Conservation (phyloP, 2,797 vertebrate species). For the Neosalanx taihuensis region DNA sequence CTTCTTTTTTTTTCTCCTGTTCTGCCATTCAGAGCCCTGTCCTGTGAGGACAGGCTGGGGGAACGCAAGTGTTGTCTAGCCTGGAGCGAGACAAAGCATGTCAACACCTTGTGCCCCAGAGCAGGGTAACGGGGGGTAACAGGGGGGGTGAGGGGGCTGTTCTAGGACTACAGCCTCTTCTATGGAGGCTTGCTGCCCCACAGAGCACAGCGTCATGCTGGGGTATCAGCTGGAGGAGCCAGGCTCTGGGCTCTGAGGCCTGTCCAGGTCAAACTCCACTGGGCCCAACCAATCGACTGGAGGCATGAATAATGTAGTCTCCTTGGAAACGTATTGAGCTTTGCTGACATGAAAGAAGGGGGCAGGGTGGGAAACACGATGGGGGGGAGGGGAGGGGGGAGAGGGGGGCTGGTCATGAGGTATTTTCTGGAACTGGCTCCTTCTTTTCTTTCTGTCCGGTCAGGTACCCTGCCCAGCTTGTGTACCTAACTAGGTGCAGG, state of each 20-base stretch:
- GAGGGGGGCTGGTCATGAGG: neutral
- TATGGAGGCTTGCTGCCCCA: neutral
- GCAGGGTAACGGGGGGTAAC: no score
- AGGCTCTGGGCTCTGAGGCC: neutral
- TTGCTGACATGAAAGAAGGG: constrained; percentile 48
- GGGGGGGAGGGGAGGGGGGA: neutral
- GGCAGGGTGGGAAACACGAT: constrained; percentile 4
- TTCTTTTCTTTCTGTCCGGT: no score
- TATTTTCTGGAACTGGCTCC: neutral
- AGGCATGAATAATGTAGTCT: constrained; percentile 51
- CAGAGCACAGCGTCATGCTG: neutral
- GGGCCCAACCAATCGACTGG: constrained; percentile 53
- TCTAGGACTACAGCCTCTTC: no score
- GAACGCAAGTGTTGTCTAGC: no score
- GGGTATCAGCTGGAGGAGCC: neutral
- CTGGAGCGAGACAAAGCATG: no score
- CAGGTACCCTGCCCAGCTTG: no score
- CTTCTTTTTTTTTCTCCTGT: constrained; percentile 32
- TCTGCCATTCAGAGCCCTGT: constrained; percentile 11
- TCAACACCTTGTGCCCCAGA: no score
- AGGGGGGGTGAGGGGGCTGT: no score
- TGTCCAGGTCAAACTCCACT: constrained; percentile 30
- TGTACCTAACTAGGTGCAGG: no score
- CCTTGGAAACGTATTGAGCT: constrained; percentile 51
- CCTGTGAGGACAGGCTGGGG: no score